These are phyloP conservation scores for Trachurus trachurus DNA, from an alignment of 2,797 vertebrate species.

Conservation along the genomic window DNA sequence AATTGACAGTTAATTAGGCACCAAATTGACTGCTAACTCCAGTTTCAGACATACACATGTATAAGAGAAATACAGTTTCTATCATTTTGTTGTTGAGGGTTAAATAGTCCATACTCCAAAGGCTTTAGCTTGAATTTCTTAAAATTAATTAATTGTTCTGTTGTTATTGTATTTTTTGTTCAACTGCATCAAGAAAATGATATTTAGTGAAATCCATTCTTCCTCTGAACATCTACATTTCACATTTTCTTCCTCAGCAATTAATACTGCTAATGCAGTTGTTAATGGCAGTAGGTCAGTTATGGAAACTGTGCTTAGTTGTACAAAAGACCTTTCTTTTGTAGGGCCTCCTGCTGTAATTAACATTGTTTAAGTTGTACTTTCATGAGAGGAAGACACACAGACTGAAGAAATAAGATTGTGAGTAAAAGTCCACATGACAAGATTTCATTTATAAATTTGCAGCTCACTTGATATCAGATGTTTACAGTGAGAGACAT, in stretches of 20 bases:
- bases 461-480: background rate
- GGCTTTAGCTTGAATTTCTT: background rate
- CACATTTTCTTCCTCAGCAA: background rate
- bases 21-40: no score
- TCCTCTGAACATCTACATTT: background rate
- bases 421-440: background rate
- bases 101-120: background rate
- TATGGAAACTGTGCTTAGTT: background rate
- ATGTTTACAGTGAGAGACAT: background rate
- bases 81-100: background rate
- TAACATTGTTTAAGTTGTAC: constrained; percentile 14
- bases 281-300: background rate
- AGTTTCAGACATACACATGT: background rate
- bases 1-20: background rate
- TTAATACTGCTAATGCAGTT: no score
- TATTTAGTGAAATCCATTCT: background rate
- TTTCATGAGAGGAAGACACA: background rate
- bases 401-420: background rate
- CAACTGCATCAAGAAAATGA: background rate
- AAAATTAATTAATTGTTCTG: background rate
- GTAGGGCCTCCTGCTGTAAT: background rate
- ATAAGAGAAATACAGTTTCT: background rate
- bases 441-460: background rate
- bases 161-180: background rate
- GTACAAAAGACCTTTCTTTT: background rate